Percentiles rank a stretch among this genome's conserved stretches.
Evolutionary conservation across 2,797 vertebrate genomes (phyloP).

Genomic region (Sebastes kiyomatsui): DNA sequence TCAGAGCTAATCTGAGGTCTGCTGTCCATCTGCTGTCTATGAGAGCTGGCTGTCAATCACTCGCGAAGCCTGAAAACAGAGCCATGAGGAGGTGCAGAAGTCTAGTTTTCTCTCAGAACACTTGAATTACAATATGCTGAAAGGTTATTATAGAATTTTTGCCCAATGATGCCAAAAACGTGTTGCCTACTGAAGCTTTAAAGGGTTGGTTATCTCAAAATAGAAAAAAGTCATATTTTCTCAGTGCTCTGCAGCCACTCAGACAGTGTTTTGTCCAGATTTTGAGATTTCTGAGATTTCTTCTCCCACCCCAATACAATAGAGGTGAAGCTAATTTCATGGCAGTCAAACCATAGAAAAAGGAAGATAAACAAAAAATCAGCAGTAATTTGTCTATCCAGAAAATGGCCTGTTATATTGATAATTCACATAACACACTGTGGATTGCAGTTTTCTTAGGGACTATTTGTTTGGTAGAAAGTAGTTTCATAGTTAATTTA

Average conservation of each 20-base stretch:
- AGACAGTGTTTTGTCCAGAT: neutral
- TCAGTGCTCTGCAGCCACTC: neutral
- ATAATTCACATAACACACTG: neutral
- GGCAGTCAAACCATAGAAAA: neutral
- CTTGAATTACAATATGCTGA: too few relatives aligned
- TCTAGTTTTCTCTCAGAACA: too few relatives aligned
- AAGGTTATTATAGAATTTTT: too few relatives aligned
- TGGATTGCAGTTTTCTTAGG: neutral
- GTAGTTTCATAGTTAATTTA: neutral
- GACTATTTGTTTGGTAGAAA: neutral
- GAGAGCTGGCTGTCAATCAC: too few relatives aligned
- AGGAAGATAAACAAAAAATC: neutral
- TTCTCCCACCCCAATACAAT: neutral
- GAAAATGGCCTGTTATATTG: neutral
- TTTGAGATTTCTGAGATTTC: neutral
- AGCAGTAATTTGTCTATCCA: neutral
- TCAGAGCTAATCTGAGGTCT: too few relatives aligned
- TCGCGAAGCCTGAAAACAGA: too few relatives aligned
- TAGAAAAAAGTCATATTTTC: neutral
- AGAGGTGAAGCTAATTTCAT: neutral
- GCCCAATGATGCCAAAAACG: rapidly evolving
- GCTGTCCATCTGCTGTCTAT: too few relatives aligned
- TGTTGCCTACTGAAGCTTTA: too few relatives aligned
- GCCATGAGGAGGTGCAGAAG: too few relatives aligned
- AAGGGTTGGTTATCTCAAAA: neutral